These are phyloP conservation scores for Sesamia inferens DNA, from an alignment of 2,888 invertebrate genomes.

Conservation along the genomic window DNA sequence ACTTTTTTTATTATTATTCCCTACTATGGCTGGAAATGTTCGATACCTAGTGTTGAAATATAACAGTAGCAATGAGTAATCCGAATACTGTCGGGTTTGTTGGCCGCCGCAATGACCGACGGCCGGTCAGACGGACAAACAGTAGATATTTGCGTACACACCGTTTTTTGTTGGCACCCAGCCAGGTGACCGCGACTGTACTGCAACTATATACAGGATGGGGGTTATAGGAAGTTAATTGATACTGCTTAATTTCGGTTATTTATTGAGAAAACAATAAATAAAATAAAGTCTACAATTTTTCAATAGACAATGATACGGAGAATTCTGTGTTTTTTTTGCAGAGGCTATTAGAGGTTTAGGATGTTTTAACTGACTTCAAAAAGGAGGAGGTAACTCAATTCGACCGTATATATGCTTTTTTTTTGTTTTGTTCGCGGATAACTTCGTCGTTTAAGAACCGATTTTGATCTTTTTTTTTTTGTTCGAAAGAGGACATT, in stretches of 20 bases:
- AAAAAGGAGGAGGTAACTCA: too few relatives aligned
- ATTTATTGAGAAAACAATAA: background rate
- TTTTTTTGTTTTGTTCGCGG: too few relatives aligned
- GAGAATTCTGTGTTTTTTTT: background rate
- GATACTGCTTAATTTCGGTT: background rate
- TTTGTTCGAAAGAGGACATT: too few relatives aligned
- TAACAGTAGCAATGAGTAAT: slow-evolving; percentile 65
- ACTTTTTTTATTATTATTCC: too few relatives aligned
- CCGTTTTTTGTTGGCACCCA: slow-evolving; percentile 76
- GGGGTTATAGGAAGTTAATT: slow-evolving; percentile 19
- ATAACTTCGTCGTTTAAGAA: too few relatives aligned
- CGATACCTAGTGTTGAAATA: slow-evolving; percentile 42
- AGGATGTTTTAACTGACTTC: too few relatives aligned
- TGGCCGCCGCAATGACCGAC: slow-evolving; percentile 68
- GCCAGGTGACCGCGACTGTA: slow-evolving; percentile 78
- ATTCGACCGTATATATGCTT: too few relatives aligned
- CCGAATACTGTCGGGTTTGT: slow-evolving; percentile 68
- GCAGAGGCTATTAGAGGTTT: background rate
- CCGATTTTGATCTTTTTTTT: too few relatives aligned
- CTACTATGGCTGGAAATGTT: background rate
- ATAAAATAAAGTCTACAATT: background rate
- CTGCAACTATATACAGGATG: slow-evolving; percentile 65
- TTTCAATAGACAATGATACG: background rate
- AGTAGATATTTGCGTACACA: slow-evolving; percentile 70
- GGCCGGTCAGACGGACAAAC: slow-evolving; percentile 70